Conservation (phyloP, 2,113 vertebrate genomes). For the Rhinopomastus cyanomelas region DNA sequence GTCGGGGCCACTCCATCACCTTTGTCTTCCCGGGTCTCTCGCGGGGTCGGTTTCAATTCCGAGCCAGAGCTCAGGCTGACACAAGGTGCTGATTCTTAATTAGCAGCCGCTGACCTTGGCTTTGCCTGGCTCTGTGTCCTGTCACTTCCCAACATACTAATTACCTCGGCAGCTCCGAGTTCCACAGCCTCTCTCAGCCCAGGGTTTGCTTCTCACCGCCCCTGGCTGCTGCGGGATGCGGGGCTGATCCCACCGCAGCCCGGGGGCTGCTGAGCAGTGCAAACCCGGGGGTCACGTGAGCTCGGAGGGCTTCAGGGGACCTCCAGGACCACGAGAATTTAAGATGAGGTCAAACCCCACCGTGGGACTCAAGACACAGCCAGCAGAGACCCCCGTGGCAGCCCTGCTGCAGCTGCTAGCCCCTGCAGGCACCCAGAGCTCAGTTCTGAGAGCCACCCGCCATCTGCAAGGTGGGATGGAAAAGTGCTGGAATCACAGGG, state of each 20-base stretch:
- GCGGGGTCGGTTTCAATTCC: slow-evolving; percentile 55
- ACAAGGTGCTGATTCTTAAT: slow-evolving; percentile 71
- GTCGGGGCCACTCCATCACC: slow-evolving; percentile 55
- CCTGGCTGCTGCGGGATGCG: background rate
- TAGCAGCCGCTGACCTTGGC: slow-evolving; percentile 66
- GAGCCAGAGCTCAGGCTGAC: slow-evolving; percentile 48
- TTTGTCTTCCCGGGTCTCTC: slow-evolving; percentile 43
- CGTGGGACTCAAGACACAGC: background rate
- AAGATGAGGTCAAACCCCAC: background rate
- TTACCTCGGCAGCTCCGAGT: slow-evolving; percentile 51
- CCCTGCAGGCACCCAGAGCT: background rate
- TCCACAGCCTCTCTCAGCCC: slow-evolving; percentile 1
- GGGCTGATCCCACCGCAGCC: background rate
- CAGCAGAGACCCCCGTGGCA: background rate
- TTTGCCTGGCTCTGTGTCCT: slow-evolving; percentile 56
- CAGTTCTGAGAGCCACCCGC: background rate
- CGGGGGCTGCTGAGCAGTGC: background rate
- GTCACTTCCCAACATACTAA: slow-evolving; percentile 68
- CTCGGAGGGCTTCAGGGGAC: background rate
- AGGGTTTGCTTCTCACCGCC: background rate
- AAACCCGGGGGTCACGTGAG: background rate
- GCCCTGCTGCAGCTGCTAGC: background rate
- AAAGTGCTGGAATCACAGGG: background rate
- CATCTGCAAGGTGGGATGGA: background rate
- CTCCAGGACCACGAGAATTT: background rate